Evolutionary conservation across 2,888 invertebrate genomes (phyloP).

Genomic region (Crocallis elinguaria): DNA sequence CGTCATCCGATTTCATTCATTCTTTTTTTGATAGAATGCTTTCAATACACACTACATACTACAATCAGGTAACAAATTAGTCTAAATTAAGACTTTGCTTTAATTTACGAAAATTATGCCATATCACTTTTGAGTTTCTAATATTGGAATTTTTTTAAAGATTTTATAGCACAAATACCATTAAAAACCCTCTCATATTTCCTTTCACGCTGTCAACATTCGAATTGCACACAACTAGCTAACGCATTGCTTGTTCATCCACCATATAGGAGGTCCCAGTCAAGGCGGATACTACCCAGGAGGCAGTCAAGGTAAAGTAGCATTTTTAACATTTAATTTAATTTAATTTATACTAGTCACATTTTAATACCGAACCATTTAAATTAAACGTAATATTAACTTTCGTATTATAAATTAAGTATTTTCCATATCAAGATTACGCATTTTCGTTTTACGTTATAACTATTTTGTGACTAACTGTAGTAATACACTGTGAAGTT

Average conservation of each 20-base stretch:
- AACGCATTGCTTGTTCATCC: not conserved
- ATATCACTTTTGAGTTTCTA: no score
- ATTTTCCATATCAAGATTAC: not conserved
- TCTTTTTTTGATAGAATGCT: no score
- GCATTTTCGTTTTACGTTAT: not conserved
- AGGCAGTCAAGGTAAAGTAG: constrained; percentile 18
- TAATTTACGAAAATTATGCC: no score
- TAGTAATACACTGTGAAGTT: constrained; percentile 1
- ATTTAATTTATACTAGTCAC: no score
- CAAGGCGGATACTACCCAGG: constrained; percentile 44
- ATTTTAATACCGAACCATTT: no score
- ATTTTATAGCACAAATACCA: not conserved
- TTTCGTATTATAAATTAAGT: no score
- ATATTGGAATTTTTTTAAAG: no score
- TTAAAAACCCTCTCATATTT: not conserved
- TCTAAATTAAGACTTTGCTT: no score
- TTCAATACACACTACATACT: no score
- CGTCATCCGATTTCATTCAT: no score
- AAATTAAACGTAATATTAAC: no score
- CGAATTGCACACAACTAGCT: not conserved
- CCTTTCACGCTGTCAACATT: not conserved
- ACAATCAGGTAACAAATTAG: no score
- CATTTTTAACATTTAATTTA: not conserved
- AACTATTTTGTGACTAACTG: constrained; percentile 1
- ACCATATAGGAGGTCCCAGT: constrained; percentile 1